These are phyloP conservation scores for Lasiurus cinereus DNA, from an alignment of 2,113 vertebrate species.

Conservation along the genomic window DNA sequence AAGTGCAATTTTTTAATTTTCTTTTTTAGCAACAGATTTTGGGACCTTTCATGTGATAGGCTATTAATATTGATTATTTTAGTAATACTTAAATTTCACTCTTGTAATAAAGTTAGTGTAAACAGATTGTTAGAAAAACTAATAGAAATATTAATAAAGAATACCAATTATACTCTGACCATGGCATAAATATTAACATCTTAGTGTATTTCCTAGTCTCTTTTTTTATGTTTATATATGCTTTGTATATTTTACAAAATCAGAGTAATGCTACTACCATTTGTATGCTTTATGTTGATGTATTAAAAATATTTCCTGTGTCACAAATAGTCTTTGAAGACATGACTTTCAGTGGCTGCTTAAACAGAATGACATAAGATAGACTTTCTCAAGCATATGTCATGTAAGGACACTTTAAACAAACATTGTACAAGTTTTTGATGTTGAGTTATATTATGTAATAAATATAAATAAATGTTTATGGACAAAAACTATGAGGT, in stretches of 20 bases:
- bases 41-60: background rate
- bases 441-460: conserved; percentile 51
- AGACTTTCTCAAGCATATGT: background rate
- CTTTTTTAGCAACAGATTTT: conserved; percentile 16
- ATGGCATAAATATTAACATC: conserved; percentile 11
- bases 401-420: conserved; percentile 16
- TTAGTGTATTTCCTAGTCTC: conserved; percentile 18
- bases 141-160: background rate
- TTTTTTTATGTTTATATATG: background rate
- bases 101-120: conserved; percentile 13
- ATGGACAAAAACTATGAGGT: conserved; percentile 16
- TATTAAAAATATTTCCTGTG: conserved; percentile 25
- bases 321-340: background rate
- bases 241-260: conserved; percentile 27
- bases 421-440: background rate
- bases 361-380: background rate
- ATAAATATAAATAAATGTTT: too few relatives aligned
- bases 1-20: background rate
- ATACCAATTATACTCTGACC: background rate
- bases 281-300: background rate
- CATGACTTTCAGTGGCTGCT: background rate
- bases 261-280: background rate
- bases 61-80: conserved; percentile 29
- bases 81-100: conserved; percentile 6
- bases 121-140: conserved; percentile 39